A percentile compares a stretch with the other conserved stretches of the same genome.
Evolutionary conservation across 2,113 vertebrate species (phyloP).

Genomic region (Psephotus haematonotus): DNA sequence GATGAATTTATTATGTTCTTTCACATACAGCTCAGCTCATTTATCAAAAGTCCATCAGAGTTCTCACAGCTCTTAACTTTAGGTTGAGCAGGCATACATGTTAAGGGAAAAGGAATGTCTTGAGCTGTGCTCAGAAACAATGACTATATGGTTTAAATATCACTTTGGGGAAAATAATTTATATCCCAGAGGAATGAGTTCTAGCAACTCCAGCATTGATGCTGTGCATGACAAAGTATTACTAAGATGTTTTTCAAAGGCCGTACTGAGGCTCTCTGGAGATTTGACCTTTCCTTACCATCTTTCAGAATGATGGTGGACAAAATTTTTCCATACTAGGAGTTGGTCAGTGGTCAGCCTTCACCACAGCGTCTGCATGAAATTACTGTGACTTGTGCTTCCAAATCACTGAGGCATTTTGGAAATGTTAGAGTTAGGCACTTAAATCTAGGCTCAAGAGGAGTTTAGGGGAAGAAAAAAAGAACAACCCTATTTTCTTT

Average conservation of each 20-base stretch:
- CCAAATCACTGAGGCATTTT: neutral
- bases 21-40: neutral
- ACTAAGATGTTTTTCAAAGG: conserved; percentile 45
- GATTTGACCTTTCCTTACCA: neutral
- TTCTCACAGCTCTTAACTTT: neutral
- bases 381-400: neutral
- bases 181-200: conserved; percentile 21
- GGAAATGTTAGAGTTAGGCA: neutral
- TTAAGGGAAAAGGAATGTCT: conserved; percentile 41
- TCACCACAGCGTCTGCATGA: neutral
- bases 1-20: neutral
- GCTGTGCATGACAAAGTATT: conserved; percentile 14
- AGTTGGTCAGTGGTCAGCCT: neutral
- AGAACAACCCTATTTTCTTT: neutral
- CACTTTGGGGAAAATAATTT: neutral
- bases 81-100: neutral
- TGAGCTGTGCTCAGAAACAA: conserved; percentile 15
- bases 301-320: neutral
- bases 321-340: conserved; percentile 8
- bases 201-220: neutral
- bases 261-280: neutral
- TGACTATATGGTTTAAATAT: conserved; percentile 24
- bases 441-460: neutral
- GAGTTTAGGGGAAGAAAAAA: neutral
- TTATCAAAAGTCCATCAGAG: neutral